phyloP scores from a whole-genome alignment of 2,888 invertebrate species.

The Noctua janthina region DNA sequence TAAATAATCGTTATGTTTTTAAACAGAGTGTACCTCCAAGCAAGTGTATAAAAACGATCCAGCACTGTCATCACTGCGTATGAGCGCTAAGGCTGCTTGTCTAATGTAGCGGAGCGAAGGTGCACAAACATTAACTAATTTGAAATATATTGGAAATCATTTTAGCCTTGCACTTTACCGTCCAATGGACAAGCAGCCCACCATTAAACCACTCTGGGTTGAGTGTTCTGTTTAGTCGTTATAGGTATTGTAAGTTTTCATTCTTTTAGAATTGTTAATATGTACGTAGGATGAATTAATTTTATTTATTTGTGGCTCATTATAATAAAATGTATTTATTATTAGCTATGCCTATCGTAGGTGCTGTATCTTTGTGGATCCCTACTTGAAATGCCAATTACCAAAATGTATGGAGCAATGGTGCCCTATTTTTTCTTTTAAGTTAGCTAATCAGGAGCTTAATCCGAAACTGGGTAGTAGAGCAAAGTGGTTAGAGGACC shows the following conservation, averaged over 20 bases:
- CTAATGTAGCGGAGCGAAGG: not conserved
- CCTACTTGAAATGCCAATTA: not conserved
- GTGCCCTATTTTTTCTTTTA: not conserved
- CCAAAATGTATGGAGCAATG: not conserved
- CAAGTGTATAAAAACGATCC: not conserved
- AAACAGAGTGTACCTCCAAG: not conserved
- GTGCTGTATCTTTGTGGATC: not conserved
- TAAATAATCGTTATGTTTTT: not conserved
- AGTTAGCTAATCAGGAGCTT: not conserved
- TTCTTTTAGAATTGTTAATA: not conserved
- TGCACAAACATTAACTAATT: not conserved
- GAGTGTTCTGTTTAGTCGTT: not conserved
- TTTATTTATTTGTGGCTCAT: not conserved
- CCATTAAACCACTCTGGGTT: not conserved
- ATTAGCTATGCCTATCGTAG: not conserved
- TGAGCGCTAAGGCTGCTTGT: not conserved
- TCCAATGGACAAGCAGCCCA: not conserved
- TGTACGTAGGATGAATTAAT: not conserved
- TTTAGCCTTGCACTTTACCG: not conserved
- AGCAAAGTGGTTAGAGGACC: not conserved
- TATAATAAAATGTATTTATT: not conserved
- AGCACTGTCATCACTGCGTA: not conserved
- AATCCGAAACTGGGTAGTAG: not conserved
- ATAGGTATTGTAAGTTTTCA: not conserved
- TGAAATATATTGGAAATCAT: not conserved